Conservation (phyloP, 35 echinoderm and acorn worm species). For the Ophiothrix spiculata region DNA sequence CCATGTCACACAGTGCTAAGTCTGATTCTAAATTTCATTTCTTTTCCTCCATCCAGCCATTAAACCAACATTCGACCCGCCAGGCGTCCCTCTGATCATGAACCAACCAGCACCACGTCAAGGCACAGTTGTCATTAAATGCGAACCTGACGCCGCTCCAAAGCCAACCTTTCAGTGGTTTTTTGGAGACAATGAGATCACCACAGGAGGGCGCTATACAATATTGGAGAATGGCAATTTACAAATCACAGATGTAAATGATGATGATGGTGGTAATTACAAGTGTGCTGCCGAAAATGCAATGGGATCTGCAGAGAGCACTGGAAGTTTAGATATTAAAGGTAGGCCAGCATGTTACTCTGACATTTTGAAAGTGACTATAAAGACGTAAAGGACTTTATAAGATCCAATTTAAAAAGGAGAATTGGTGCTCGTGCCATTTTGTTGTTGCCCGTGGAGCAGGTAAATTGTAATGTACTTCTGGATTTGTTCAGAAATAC, state of each 20-base stretch:
- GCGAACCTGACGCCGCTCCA: constrained; percentile 71
- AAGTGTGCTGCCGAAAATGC: constrained; percentile 55
- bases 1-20: too few relatives aligned
- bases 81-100: constrained; percentile 6
- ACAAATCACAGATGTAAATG: constrained; percentile 47
- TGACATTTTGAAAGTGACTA: background rate
- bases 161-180: constrained; percentile 70
- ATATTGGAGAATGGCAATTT: constrained; percentile 58
- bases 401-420: background rate
- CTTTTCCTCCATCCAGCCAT: too few relatives aligned
- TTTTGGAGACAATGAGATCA: constrained; percentile 26
- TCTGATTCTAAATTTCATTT: too few relatives aligned
- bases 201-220: constrained; percentile 22
- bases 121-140: constrained; percentile 57
- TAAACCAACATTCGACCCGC: constrained; percentile 55
- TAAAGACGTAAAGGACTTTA: background rate
- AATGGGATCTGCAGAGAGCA: constrained; percentile 23
- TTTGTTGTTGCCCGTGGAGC: background rate
- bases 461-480: background rate
- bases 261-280: constrained; percentile 68
- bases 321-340: constrained; percentile 56
- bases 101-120: constrained; percentile 75
- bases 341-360: constrained; percentile 27
- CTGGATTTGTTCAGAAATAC: too few relatives aligned
- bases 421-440: background rate